A percentile compares a stretch with the other conserved stretches of the same genome.
Conservation (phyloP, 2,888 invertebrate species). For the Chrysolina oricalcia region DNA sequence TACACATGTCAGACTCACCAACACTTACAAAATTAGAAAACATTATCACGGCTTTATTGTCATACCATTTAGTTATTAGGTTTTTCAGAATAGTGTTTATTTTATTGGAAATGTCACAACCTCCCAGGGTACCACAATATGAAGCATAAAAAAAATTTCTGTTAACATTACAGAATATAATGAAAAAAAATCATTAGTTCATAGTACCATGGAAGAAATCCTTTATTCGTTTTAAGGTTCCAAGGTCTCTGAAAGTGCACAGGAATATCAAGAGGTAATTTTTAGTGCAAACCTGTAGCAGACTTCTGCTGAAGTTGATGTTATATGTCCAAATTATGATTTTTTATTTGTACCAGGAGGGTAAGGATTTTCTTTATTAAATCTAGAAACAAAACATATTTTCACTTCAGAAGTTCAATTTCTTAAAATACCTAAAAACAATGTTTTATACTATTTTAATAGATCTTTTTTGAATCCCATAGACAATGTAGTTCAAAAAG, state of each 20-base stretch:
- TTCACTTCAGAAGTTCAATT: slow-evolving; percentile 2
- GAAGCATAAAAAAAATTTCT: slow-evolving; percentile 7
- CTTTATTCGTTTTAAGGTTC: slow-evolving; percentile 10
- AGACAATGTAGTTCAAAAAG: too few relatives aligned
- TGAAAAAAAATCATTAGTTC: neutral
- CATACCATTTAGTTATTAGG: too few relatives aligned
- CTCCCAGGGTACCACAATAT: slow-evolving; percentile 18
- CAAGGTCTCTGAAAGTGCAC: slow-evolving; percentile 14
- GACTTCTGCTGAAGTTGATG: slow-evolving; percentile 20
- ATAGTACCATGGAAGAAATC: slow-evolving; percentile 18
- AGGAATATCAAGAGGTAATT: slow-evolving; percentile 4
- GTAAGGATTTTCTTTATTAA: slow-evolving; percentile 9
- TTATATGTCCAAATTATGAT: neutral
- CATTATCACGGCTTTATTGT: too few relatives aligned
- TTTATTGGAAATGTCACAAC: slow-evolving; percentile 5
- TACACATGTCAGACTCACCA: too few relatives aligned
- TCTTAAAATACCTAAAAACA: neutral
- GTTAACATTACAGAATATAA: neutral
- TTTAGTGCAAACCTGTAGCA: slow-evolving; percentile 13
- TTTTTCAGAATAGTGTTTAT: too few relatives aligned
- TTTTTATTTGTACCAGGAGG: slow-evolving; percentile 13
- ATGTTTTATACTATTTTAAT: neutral
- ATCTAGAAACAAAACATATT: neutral
- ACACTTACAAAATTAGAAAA: too few relatives aligned
- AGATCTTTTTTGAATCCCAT: neutral